Percentiles rank a stretch among this genome's conserved stretches.
Conservation (phyloP, 2,113 vertebrate genomes). For the Heptranchias perlo region DNA sequence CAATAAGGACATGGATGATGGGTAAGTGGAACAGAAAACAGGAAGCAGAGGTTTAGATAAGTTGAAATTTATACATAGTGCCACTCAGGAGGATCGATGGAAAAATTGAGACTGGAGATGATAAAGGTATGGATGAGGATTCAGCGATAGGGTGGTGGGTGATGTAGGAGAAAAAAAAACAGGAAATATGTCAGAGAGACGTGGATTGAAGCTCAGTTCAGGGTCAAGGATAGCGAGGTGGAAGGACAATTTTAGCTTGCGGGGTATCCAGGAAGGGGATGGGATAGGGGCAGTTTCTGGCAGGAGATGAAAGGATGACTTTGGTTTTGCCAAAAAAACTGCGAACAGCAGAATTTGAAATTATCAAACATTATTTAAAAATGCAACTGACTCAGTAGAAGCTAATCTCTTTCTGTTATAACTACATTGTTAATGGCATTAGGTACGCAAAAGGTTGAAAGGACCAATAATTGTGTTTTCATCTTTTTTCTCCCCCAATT, state of each 20-base stretch:
- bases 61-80: background rate
- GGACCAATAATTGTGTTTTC: background rate
- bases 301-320: no score
- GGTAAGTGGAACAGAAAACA: background rate
- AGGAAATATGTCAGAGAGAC: background rate
- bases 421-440: background rate
- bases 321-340: no score
- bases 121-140: background rate
- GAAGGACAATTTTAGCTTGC: background rate
- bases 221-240: background rate
- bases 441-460: background rate
- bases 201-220: background rate
- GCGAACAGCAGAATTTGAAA: no score
- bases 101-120: background rate
- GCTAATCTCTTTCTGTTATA: background rate
- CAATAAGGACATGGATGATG: background rate
- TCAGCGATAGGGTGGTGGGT: no score
- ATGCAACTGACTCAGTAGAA: background rate
- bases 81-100: background rate
- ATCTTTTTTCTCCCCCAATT: background rate
- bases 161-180: background rate
- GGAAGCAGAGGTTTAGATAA: background rate
- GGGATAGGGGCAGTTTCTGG: background rate
- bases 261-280: background rate
- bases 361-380: background rate